Base-by-base conservation (phyloP, 2,888 invertebrate genomes). In the Oligia fasciuncula region DNA sequence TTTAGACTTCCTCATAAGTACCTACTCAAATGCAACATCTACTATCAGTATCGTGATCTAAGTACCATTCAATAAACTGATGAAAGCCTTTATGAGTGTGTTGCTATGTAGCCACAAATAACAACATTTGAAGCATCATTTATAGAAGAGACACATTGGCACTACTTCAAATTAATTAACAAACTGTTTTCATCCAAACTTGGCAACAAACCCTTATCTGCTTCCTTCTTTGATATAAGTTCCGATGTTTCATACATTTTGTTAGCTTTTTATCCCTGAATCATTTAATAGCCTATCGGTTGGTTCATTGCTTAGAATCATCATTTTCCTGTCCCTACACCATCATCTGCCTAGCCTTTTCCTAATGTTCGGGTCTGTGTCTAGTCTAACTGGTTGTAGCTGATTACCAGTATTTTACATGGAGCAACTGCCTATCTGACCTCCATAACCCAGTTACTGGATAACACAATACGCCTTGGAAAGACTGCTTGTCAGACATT, bases 131-230 rank as follows among this genome's bases (percentile, higher is more conserved):
- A 60, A 67, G 63, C n/a, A 70, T 70, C 68, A 86, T 84, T 74
- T 65, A 79, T 83, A 80, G 43, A 67, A 69, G 60, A 63, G 46
- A 77, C 23, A 77, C 23, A 68, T 85, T 85, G 87, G 85, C 87
- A 85, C 68, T 51, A 67, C 29, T 77, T 85, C 85, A 83, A 75
- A 77, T 74, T 66, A 67, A 77, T 77, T 82, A 68, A 43, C 62
- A 69, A 57, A 75, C 73, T 65, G 72, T 80, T 80, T 87, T 40
- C 46, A 68, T 43, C 68, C 79, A 76, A 73, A 87, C 74, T 85
- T 85, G 81, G 68, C 81, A 86, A 40, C 73, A 65, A 2, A 62
- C 29, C 35, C 40, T 73, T 86, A 78, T 83, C 75, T 69, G 72
- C 63, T 85, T 85, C 84, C 86, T 79, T 23, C 71, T 63, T 72